These are phyloP conservation scores for Saccopteryx bilineata DNA, from an alignment of 2,113 vertebrate species.

Conservation along the genomic window DNA sequence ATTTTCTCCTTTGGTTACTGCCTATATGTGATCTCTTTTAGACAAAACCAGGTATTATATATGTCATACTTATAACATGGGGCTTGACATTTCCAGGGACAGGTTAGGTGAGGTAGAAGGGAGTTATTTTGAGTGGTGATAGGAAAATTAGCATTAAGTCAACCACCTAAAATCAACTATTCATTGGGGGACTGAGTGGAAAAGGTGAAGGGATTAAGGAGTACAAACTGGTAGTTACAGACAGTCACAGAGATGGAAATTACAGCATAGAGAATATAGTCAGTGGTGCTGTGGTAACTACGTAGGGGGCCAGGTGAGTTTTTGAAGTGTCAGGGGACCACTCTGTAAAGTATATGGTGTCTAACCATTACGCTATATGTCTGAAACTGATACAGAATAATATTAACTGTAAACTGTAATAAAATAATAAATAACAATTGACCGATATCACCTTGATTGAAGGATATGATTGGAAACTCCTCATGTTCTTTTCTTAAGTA, in stretches of 20 bases:
- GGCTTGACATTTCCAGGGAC: neutral
- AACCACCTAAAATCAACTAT: neutral
- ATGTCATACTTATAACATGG: neutral
- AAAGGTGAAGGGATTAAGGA: neutral
- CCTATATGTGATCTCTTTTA: neutral
- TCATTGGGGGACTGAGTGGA: neutral
- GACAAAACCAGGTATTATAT: neutral
- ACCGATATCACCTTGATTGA: neutral
- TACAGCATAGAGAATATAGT: neutral
- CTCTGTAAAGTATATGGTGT: neutral
- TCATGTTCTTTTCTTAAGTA: neutral
- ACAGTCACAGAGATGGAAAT: neutral
- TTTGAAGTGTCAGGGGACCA: neutral
- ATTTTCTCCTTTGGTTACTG: slow-evolving; percentile 7
- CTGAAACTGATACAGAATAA: neutral
- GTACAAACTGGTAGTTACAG: neutral
- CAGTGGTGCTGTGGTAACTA: neutral
- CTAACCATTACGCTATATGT: neutral
- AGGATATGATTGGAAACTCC: neutral
- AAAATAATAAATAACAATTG: neutral
- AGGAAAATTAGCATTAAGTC: neutral
- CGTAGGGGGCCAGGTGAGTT: neutral
- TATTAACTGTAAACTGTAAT: neutral
- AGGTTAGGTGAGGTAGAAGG: neutral
- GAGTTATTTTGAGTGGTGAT: neutral